Evolutionary conservation across 2,888 invertebrate species (phyloP), one percentile per base, ranked within the genome.

Genomic region (Petrolisthes cinctipes): DNA sequence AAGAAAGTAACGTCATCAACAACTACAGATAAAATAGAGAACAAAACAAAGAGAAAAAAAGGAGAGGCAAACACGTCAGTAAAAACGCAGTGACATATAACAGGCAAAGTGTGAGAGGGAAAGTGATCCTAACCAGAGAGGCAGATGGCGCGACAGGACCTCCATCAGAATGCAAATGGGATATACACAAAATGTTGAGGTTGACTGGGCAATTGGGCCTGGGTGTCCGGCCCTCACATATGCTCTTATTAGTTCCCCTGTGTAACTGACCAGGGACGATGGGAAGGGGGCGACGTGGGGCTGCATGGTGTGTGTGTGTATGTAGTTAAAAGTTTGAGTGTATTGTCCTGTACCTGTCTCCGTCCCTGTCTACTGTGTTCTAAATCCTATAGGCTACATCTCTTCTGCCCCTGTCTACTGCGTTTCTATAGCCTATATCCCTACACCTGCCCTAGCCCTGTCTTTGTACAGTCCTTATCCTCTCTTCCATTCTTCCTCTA

Each of bases 81-180:
- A 82, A 66, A 37, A 20, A 66, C 56, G 51, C 66, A 82, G 82
- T 66, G 66, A 82, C 14, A 82, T 66, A 82, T 37, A 82, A 61
- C 61, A 51, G 37, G 7, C 37, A 37, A 37, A 37, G 37, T 37
- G 37, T 37, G 75, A 14, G 37, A 80, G 81, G 57, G 86, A 82
- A 75, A 84, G 78, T 78, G 68, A 57, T 17, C 66, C 66, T 37
- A 56, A 57, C 86, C 73, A 37, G 75, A 75, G 11, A 37, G 75
- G 86, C 86, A 86, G 86, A 86, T 86, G 86, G 86, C 81, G 81
- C 75, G 61, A 73, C 86, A 53, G 82, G 75, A 86, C 68, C 86
- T 76, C 86, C 82, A 86, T 86, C 86, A 82, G 82, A 86, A 86
- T 82, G 82, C 86, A 86, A 86, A 86, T 86, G 76, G 37, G 68